These are phyloP conservation scores for Macaria liturata DNA, from an alignment of 2,888 invertebrate genomes.

Conservation along the genomic window DNA sequence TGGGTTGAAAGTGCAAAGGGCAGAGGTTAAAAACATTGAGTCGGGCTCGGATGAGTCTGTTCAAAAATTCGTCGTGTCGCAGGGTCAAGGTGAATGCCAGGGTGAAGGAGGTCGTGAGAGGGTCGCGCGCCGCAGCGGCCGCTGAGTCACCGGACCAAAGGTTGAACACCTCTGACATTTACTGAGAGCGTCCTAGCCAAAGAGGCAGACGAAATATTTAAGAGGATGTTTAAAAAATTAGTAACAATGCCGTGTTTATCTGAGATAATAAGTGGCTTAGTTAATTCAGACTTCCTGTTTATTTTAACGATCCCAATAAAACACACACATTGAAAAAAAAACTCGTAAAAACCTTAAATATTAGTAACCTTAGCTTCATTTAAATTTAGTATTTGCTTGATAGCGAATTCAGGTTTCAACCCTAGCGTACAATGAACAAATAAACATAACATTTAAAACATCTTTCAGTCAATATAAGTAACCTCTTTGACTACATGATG, in stretches of 20 bases:
- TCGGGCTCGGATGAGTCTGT: slow-evolving; percentile 13
- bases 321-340: too few relatives aligned
- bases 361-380: too few relatives aligned
- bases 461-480: too few relatives aligned
- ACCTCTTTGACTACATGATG: slow-evolving; percentile 6
- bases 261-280: too few relatives aligned
- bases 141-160: slow-evolving; percentile 63
- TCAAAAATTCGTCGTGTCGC: slow-evolving; percentile 37
- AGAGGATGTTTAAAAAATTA: neutral
- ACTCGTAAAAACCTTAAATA: too few relatives aligned
- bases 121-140: slow-evolving; percentile 46
- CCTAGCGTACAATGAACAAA: too few relatives aligned
- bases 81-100: slow-evolving; percentile 42
- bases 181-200: slow-evolving; percentile 19
- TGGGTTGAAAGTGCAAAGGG: slow-evolving; percentile 3
- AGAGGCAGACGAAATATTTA: slow-evolving; percentile 2
- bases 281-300: too few relatives aligned
- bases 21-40: slow-evolving; percentile 8
- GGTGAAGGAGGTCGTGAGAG: slow-evolving; percentile 66
- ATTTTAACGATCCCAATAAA: too few relatives aligned
- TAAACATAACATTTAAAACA: too few relatives aligned
- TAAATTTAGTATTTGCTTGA: too few relatives aligned
- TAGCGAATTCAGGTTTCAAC: too few relatives aligned
- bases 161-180: slow-evolving; percentile 71
- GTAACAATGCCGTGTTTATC: too few relatives aligned